phyloP scores from a whole-genome alignment of 2,113 vertebrate genomes.

The Neopipo cinnamomea region DNA sequence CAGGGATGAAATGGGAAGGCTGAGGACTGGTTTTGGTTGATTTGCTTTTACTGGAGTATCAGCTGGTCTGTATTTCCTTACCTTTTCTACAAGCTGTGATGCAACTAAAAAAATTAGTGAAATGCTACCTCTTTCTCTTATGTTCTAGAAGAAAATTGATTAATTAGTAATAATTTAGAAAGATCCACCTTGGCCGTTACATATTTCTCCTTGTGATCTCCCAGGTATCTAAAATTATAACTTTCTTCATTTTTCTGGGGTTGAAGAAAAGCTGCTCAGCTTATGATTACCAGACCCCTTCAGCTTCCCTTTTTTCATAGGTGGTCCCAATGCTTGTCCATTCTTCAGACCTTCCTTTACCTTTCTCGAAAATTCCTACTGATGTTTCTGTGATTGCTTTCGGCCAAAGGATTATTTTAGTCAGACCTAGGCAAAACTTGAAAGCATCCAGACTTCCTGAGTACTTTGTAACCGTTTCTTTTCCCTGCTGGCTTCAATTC shows the following conservation, averaged over 20 bases:
- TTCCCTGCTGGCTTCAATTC: background rate
- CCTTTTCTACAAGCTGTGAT: background rate
- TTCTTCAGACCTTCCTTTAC: background rate
- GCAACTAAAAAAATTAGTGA: background rate
- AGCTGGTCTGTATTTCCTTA: background rate
- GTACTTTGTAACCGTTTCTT: background rate
- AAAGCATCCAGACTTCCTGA: background rate
- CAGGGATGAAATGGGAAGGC: background rate
- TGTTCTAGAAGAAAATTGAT: background rate
- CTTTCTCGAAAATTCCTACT: background rate
- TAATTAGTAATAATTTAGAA: background rate
- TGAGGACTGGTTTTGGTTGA: background rate
- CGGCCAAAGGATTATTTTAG: background rate
- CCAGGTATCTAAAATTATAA: background rate
- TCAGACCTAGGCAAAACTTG: background rate
- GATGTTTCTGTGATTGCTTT: background rate
- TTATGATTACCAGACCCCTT: background rate
- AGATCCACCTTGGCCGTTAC: background rate
- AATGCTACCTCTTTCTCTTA: background rate
- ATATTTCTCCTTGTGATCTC: background rate
- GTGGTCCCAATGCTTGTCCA: background rate
- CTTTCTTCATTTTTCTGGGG: background rate
- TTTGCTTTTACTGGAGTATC: background rate
- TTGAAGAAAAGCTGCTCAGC: background rate
- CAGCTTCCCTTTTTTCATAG: background rate